Conservation (phyloP, 2,888 invertebrate genomes). For the Dastarcus helophoroides region DNA sequence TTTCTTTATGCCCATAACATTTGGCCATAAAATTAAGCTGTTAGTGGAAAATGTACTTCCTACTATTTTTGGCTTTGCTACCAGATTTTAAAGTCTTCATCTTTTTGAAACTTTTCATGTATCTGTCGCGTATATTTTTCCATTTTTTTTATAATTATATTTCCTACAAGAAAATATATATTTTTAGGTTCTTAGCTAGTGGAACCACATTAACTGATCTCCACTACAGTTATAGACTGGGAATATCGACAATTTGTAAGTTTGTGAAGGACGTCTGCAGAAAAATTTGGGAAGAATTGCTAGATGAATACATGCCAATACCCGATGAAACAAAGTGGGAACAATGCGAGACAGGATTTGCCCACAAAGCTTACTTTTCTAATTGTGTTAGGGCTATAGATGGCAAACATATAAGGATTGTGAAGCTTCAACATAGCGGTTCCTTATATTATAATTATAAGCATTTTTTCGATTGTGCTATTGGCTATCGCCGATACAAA, state of each 20-base stretch:
- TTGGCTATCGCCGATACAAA: constrained; percentile 17
- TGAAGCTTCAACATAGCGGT: too few species aligned
- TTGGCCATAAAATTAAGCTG: too few species aligned
- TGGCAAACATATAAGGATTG: too few species aligned
- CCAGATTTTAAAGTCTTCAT: too few species aligned
- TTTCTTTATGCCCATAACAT: background rate
- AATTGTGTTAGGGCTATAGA: too few species aligned
- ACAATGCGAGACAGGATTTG: constrained; percentile 14
- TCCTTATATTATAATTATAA: too few species aligned
- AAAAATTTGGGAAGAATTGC: constrained; percentile 14
- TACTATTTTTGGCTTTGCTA: too few species aligned
- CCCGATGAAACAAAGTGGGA: constrained; percentile 13
- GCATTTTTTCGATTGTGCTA: too few species aligned
- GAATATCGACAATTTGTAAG: constrained; percentile 16
- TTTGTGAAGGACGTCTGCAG: constrained; percentile 14
- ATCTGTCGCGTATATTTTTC: too few species aligned
- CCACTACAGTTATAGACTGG: constrained; percentile 14
- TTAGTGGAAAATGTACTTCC: too few species aligned
- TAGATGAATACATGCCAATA: constrained; percentile 10
- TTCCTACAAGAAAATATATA: too few species aligned
- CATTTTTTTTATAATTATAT: constrained; percentile 4
- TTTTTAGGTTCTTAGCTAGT: constrained; percentile 15
- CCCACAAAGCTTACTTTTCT: constrained; percentile 15
- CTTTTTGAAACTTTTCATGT: too few species aligned
- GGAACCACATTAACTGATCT: constrained; percentile 14